A percentile compares a stretch with the other conserved stretches of the same genome.
Conservation (phyloP, 2,888 invertebrate genomes). For the Pollenia amentaria region DNA sequence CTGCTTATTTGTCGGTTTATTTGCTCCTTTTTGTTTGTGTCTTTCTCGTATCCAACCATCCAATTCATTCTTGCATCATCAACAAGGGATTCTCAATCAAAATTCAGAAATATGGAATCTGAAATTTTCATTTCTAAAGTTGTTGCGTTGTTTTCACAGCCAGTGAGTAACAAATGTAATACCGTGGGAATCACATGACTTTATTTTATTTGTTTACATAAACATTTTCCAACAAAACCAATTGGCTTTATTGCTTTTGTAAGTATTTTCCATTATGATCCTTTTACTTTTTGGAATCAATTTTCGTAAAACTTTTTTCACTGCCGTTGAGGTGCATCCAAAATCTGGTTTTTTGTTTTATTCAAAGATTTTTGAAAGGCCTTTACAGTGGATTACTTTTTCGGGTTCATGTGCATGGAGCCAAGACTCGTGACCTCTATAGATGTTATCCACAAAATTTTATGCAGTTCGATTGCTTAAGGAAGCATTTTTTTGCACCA, state of each 20-base stretch:
- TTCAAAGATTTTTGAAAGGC: too few species aligned
- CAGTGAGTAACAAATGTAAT: constrained; percentile 26
- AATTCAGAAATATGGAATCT: constrained; percentile 13
- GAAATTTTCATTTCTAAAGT: constrained; percentile 22
- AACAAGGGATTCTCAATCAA: constrained; percentile 1
- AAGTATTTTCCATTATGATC: too few species aligned
- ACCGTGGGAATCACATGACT: constrained; percentile 70
- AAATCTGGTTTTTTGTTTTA: too few species aligned
- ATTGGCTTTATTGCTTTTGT: background rate
- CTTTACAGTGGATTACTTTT: too few species aligned
- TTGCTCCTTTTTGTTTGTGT: constrained; percentile 50
- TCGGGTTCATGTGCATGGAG: too few species aligned
- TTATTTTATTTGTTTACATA: constrained; percentile 55
- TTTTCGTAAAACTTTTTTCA: too few species aligned
- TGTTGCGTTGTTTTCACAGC: constrained; percentile 51
- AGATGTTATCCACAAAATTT: too few species aligned
- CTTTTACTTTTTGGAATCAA: too few species aligned
- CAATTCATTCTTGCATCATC: constrained; percentile 3
- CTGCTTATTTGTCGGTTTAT: constrained; percentile 62
- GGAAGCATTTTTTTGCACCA: too few species aligned
- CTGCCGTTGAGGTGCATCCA: too few species aligned
- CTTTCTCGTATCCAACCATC: constrained; percentile 8
- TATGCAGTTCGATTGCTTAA: too few species aligned
- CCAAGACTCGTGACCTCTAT: too few species aligned
- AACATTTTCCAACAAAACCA: constrained; percentile 12